Evolutionary conservation across 2,888 invertebrate genomes (phyloP).

Genomic region (Tipula vernalis): DNA sequence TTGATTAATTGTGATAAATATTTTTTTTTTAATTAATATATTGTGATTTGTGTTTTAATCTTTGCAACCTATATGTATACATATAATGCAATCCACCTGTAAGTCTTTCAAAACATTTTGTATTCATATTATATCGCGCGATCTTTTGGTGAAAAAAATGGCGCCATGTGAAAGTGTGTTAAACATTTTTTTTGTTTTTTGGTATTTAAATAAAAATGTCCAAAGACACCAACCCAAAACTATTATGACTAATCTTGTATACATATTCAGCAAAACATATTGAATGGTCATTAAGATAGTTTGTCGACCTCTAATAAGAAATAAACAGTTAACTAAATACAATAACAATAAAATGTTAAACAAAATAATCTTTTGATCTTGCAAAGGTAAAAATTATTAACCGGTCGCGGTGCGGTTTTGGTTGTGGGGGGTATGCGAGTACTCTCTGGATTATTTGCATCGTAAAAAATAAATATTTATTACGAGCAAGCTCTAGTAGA

Average conservation of each 20-base stretch:
- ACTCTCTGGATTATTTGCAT: background rate
- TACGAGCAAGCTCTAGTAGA: background rate
- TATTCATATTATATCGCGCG: background rate
- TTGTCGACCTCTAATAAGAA: background rate
- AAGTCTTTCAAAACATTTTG: background rate
- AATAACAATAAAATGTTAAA: background rate
- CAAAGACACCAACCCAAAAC: background rate
- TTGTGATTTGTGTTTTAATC: background rate
- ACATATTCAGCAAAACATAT: background rate
- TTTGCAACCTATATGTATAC: background rate
- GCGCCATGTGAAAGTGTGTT: background rate
- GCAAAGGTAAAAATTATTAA: background rate
- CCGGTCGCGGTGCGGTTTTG: background rate
- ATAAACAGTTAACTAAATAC: background rate
- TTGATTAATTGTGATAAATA: background rate
- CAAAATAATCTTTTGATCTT: background rate
- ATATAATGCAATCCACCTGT: background rate
- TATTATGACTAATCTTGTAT: background rate
- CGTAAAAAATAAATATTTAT: background rate
- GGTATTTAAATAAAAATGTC: background rate
- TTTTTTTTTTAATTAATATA: background rate
- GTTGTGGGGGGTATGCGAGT: background rate
- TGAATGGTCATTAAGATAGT: background rate
- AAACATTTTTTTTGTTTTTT: background rate
- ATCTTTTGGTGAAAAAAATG: background rate